Base-by-base conservation (phyloP, 2,797 vertebrate species). In the Agapornis canus region DNA sequence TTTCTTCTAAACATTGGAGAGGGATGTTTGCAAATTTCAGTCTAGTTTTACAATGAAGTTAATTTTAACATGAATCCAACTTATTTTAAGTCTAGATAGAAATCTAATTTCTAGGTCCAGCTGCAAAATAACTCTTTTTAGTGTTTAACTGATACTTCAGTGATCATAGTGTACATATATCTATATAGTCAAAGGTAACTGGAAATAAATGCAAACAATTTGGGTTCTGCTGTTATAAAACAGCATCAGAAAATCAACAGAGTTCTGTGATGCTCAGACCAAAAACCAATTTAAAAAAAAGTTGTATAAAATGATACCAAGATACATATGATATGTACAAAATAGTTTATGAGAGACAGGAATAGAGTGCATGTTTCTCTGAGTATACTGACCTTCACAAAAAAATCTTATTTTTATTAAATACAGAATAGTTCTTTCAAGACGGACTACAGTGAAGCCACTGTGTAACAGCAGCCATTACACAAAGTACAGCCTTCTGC, bases 41-140 rank as follows among this genome's bases (percentile, higher is more conserved):
- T 52, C 23, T 56, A 61, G 13, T 61, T 90, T 84, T 69, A 59
- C 1, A 26, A 47, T 42, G 4, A 35, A 79, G 9, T 25, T 51
- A 26, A 51, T 79, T 82, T 70, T 79, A 66, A 63, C 20, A 45
- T 3, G 4, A 76, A 19, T 72, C 9, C 0, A 3, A 1, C 0
- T 18, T 39, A 47, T 49, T 92, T 72, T 61, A 73, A 80, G 85
- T 40, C 4, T 77, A 31, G 70, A 63, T 66, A 5, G 17, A 73
- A 76, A 86, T n/a, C 8, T 21, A 31, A 64, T 68, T 81, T 64
- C 6, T 37, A 51, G 25, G 14, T 69, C 6, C 27, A 51, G 6
- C 26, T 82, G 32, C 19, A 93, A 77, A 82, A 39, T 1, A 32
- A 14, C 4, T 64, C 6, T 81, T 59, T 51, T 39, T 11, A 52